Percentiles rank a stretch among this genome's conserved stretches.
These are phyloP conservation scores for Lepilemur ruficaudatus DNA, from an alignment of 2,797 vertebrate species.

Conservation along the genomic window DNA sequence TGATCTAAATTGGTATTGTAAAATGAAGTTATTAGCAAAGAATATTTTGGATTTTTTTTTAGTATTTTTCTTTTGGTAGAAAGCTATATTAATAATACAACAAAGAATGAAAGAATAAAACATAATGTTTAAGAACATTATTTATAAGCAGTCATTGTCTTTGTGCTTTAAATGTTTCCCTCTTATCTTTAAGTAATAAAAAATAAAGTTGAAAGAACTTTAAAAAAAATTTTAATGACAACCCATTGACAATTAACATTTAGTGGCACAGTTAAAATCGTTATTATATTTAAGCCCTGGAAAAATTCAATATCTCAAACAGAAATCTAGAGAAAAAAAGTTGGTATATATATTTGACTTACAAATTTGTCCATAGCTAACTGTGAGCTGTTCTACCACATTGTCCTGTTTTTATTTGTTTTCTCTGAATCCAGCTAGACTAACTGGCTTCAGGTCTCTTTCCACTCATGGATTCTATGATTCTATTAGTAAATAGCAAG, in stretches of 20 bases:
- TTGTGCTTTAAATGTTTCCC: constrained; percentile 25
- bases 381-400: not conserved
- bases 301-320: constrained; percentile 47
- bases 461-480: not conserved
- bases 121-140: constrained; percentile 22
- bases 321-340: not conserved
- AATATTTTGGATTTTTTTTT: constrained; percentile 65
- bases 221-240: constrained; percentile 68
- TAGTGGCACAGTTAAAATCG: constrained; percentile 75
- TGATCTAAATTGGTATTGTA: constrained; percentile 67
- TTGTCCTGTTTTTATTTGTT: not conserved
- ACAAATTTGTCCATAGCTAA: not conserved
- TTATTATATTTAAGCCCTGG: constrained; percentile 72
- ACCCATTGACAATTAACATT: constrained; percentile 73
- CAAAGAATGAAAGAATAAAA: constrained; percentile 77
- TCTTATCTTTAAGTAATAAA: constrained; percentile 70
- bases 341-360: not conserved
- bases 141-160: constrained; percentile 32
- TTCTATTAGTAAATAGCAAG: not conserved
- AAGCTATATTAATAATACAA: constrained; percentile 70
- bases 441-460: not conserved
- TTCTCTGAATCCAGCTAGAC: not conserved
- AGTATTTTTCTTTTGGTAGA: constrained; percentile 62
- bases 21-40: constrained; percentile 69
- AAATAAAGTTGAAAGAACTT: constrained; percentile 78